phyloP scores from a whole-genome alignment of 23 tunicate species.

The Trididemnum clinides region DNA sequence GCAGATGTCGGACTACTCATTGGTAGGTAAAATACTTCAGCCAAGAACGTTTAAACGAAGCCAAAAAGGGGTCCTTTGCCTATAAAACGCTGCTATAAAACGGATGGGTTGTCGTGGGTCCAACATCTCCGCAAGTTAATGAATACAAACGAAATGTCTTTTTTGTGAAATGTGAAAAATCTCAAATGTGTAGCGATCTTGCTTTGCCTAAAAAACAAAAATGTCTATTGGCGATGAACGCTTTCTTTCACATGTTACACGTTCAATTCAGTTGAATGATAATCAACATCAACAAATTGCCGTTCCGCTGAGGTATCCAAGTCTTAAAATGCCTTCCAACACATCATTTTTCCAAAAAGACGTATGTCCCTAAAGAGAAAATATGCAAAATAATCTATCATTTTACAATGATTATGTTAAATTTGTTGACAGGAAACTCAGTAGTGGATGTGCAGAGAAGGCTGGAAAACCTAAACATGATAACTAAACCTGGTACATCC shows the following conservation, averaged over 20 bases:
- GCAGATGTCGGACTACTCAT: background rate
- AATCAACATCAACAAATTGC: conserved; percentile 31
- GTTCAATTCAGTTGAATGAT: too few relatives aligned
- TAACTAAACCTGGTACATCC: conserved; percentile 35
- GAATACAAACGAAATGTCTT: too few relatives aligned
- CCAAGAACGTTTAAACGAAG: background rate
- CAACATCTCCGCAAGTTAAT: background rate
- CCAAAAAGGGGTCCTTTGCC: background rate
- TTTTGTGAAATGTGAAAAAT: too few relatives aligned
- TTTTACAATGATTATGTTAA: background rate
- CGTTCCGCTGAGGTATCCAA: conserved; percentile 3
- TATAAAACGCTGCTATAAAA: background rate
- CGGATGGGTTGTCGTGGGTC: background rate
- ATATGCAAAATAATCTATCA: background rate
- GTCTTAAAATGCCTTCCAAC: conserved; percentile 8
- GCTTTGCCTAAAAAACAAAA: too few relatives aligned
- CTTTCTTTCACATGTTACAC: too few relatives aligned
- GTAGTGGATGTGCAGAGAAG: conserved; percentile 33
- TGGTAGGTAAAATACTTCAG: background rate
- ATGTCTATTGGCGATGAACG: too few relatives aligned
- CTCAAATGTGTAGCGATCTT: too few relatives aligned
- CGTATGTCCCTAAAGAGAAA: background rate
- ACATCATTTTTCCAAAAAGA: background rate
- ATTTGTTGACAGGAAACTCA: conserved; percentile 20
- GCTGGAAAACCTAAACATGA: background rate